phyloP scores from a whole-genome alignment of 2,888 invertebrate genomes.

The Boloria selene region DNA sequence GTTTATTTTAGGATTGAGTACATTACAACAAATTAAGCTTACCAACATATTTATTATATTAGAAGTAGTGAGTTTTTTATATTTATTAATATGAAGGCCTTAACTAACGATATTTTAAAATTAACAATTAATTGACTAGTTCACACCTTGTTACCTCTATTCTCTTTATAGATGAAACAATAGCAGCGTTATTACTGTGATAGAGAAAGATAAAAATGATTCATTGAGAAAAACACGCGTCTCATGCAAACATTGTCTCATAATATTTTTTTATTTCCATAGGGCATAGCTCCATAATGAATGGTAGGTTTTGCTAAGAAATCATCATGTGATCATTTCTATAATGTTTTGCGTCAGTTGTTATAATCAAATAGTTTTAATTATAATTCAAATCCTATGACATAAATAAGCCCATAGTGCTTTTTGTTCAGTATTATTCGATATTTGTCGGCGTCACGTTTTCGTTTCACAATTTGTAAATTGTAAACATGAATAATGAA shows the following conservation, averaged over 20 bases:
- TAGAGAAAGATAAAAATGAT: constrained; percentile 13
- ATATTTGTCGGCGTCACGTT: too few relatives aligned
- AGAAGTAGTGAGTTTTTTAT: too few relatives aligned
- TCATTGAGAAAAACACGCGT: constrained; percentile 34
- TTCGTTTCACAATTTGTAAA: too few relatives aligned
- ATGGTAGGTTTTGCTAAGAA: neutral
- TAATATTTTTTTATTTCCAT: constrained; percentile 4
- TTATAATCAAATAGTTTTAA: neutral
- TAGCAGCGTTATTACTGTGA: constrained; percentile 3
- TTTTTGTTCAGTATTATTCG: too few relatives aligned
- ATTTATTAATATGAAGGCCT: too few relatives aligned
- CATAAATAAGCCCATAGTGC: too few relatives aligned
- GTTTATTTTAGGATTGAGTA: too few relatives aligned
- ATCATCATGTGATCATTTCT: neutral
- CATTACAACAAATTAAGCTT: too few relatives aligned
- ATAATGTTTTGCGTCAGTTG: neutral
- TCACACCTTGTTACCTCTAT: constrained; percentile 6
- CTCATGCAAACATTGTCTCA: neutral
- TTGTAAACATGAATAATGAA: neutral
- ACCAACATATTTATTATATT: too few relatives aligned
- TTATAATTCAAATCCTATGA: too few relatives aligned
- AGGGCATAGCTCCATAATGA: constrained; percentile 1
- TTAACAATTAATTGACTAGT: constrained; percentile 12
- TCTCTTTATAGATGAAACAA: constrained; percentile 5
- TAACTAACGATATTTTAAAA: too few relatives aligned